Evolutionary conservation across 23 tunicate species (phyloP), one percentile per base, ranked within the genome.

Genomic region (Halocynthia roretzi): DNA sequence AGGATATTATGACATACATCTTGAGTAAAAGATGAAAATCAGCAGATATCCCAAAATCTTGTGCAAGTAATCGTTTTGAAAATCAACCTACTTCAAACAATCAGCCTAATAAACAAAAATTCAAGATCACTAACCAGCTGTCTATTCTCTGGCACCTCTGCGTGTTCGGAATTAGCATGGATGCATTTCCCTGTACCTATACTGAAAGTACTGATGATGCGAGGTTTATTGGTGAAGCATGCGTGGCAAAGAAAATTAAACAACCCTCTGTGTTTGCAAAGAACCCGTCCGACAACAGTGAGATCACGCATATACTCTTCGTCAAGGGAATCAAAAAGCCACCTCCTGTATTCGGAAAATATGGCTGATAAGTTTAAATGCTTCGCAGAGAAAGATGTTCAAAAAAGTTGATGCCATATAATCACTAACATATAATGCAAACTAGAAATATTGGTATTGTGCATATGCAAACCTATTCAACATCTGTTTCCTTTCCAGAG

Each of bases 281-380:
- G 69, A 7, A 84, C 77, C 7, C 87, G 68, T 7, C 96, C 96
- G 19, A 89, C 96, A 40, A 89, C 62, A 23, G 96, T 72, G 5
- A 89, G 62, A 11, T 89, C 87, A 57, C 80, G 82, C 72, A 89
- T 87, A 61, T 84, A 89, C 17, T 89, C 87, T 63, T 81, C 69
- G 58, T 89, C 96, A 80, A 89, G 87, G 5, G 96, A 89, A 62
- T 89, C 87, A 77, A 87, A 89, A 4, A 89, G 76, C 96, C 96
- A 89, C 6, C 82, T 77, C 58, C 96, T 89, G 44, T 31, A 31
- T 31, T 1, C 4, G 64, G 18, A 58, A 58, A 58, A 58, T 17
- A 14, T 14, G 64, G 64, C n/a, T 58, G 64, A 58, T 58, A 58
- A 2, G 15, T 58, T 0, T 1, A 31, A 4, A 4, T 31, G 4